These are phyloP conservation scores for Hucho hucho DNA, from an alignment of 2,113 vertebrate species.

Conservation along the genomic window DNA sequence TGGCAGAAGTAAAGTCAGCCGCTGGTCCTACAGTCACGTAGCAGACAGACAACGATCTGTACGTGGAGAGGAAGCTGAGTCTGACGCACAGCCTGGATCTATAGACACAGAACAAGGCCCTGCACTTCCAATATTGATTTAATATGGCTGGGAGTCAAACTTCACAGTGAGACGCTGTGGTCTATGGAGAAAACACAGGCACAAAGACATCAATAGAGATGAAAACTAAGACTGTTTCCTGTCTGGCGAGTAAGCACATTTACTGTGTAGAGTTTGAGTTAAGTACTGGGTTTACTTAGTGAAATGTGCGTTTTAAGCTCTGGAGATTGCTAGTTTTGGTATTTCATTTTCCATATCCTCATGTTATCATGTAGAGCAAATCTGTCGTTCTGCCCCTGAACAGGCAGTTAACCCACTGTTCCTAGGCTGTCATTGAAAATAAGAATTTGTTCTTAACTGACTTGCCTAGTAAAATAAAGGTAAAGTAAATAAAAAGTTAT, in stretches of 20 bases:
- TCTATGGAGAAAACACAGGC: conserved; percentile 50
- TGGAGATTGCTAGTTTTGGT: no score
- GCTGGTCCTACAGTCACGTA: conserved; percentile 45
- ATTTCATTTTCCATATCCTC: background rate
- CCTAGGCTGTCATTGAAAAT: no score
- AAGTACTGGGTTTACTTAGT: background rate
- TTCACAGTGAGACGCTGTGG: conserved; percentile 62
- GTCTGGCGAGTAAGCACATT: background rate
- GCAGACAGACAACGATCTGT: conserved; percentile 59
- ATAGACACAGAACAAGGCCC: conserved; percentile 64
- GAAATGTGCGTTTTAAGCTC: no score
- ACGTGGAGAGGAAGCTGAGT: conserved; percentile 65
- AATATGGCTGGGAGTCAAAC: conserved; percentile 60
- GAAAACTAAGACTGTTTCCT: conserved; percentile 1
- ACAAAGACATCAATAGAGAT: conserved; percentile 8
- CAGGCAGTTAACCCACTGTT: no score
- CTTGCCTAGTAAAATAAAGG: no score
- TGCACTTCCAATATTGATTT: conserved; percentile 70
- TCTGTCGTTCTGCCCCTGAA: no score
- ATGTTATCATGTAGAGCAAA: no score
- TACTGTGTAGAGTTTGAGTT: background rate
- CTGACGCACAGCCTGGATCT: conserved; percentile 59
- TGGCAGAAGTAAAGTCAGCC: no score
- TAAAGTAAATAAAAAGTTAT: no score
- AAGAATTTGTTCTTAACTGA: no score